Base-by-base conservation (phyloP, 2,113 vertebrate species). In the Neofelis nebulosa region DNA sequence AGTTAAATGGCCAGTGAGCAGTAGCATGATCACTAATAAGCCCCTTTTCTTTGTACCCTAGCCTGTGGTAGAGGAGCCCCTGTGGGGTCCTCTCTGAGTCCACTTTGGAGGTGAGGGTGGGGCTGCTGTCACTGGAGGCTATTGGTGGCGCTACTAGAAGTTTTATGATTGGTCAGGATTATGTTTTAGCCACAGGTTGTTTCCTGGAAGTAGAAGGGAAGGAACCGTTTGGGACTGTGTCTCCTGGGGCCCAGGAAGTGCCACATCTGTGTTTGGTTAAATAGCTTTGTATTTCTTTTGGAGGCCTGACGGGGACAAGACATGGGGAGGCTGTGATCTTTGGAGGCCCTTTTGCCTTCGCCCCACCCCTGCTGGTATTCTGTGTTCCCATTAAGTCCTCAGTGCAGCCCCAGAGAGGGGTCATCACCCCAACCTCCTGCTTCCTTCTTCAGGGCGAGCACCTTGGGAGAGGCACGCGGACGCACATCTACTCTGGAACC, bases 391-490 rank as follows among this genome's bases (percentile, higher is more conserved):
- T 8, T 31, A 15, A 57, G 65, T n/a, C 41, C 29, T 90, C 57
- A 27, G 80, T 33, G n/a, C 38, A 71, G 57, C 93, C 61, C 12
- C 4, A 11, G 33, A 8, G 4, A 45, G 10, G 36, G 18, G 14
- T 81, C 50, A 8, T 81, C 50, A 8, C 41, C 7, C 21, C n/a
- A 29, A 29, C 38, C 12, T 66, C 74, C 2, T 10, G 36, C 90
- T 88, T 89, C 33, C 18, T 93, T 29, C 76, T 83, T 18, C 88
- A 99, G 99, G 99, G 99, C 0, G 99, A 99, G 23, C 99, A 99
- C 96, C 99, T 99, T 19, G 99, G 99, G 4, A 98, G 97, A 93
- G 99, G 99, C n/a, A 99, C 99, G 0, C 99, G 98, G 55, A 99
- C 99, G 19, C 99, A 99, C 98, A 99, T 99, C 96, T 99, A 99